A percentile compares a stretch with the other conserved stretches of the same genome.
phyloP scores from a whole-genome alignment of 2,888 invertebrate genomes.

The Dusona sp. region DNA sequence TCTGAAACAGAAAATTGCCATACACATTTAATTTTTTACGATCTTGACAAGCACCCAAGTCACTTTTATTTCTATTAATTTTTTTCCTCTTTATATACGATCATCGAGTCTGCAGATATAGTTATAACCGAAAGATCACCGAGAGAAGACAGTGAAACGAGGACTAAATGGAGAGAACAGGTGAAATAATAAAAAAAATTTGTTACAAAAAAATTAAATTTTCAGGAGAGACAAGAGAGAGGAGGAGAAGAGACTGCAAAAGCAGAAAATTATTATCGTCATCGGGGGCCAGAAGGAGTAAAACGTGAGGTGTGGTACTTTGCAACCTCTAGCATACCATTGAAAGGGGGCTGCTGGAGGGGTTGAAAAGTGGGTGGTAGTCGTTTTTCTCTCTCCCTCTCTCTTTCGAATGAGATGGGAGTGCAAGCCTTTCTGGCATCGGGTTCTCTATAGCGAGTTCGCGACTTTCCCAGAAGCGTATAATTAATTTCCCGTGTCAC shows the following conservation, averaged over 20 bases:
- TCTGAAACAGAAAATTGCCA: background rate
- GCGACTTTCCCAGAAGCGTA: conserved; percentile 82
- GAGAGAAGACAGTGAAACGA: background rate
- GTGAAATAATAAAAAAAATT: background rate
- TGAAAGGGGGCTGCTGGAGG: background rate
- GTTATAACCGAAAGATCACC: conserved; percentile 3
- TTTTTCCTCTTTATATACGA: background rate
- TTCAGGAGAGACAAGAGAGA: conserved; percentile 18
- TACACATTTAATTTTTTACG: background rate
- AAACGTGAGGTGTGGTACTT: conserved; percentile 36
- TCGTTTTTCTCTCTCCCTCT: conserved; percentile 31
- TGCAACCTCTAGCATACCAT: conserved; percentile 38
- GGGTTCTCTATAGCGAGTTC: conserved; percentile 65
- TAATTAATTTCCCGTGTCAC: conserved; percentile 85
- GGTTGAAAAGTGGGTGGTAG: conserved; percentile 58
- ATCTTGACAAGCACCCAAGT: background rate
- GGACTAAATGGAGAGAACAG: conserved; percentile 4
- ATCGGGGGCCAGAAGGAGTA: conserved; percentile 37
- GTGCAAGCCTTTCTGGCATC: conserved; percentile 66
- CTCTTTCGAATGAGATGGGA: conserved; percentile 46
- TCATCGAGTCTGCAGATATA: background rate
- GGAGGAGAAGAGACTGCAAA: conserved; percentile 38
- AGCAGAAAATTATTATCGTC: conserved; percentile 64
- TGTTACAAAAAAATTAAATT: background rate
- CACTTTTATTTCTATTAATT: background rate